Conservation (phyloP, 2,888 invertebrate genomes). For the Sminthurides aquaticus region DNA sequence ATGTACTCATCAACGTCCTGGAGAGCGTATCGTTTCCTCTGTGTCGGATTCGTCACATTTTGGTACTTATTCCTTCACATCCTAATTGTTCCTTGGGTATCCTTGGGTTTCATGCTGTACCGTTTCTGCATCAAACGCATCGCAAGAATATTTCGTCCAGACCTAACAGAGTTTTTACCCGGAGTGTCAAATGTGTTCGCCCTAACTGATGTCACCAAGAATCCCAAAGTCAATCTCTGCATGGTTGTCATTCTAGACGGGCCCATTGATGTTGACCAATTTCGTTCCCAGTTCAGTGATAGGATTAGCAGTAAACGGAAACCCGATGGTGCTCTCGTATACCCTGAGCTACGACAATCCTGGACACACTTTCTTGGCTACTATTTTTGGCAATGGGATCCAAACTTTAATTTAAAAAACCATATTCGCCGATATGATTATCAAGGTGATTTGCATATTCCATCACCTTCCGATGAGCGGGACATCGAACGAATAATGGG, state of each 20-base stretch:
- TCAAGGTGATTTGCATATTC: constrained; percentile 4
- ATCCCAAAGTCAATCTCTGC: not conserved
- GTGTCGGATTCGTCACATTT: no score
- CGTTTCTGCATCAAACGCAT: not conserved
- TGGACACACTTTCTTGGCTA: not conserved
- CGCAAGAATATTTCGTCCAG: not conserved
- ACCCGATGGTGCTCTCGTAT: not conserved
- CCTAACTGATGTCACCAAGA: not conserved
- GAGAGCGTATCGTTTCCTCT: no score
- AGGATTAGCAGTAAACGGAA: not conserved
- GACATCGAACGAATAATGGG: not conserved
- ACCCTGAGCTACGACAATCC: not conserved
- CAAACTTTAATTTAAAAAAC: not conserved
- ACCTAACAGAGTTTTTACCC: not conserved
- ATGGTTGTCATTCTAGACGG: not conserved
- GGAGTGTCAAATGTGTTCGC: not conserved
- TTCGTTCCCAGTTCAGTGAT: not conserved
- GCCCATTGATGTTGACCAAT: not conserved
- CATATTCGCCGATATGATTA: constrained; percentile 1
- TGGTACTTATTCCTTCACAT: not conserved
- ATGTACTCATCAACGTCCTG: no score
- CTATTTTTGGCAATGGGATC: not conserved
- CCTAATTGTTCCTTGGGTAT: not conserved
- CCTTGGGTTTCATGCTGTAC: not conserved
- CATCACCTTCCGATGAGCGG: not conserved